A percentile compares a stretch with the other conserved stretches of the same genome.
These are phyloP conservation scores for Leptinotarsa rubiginosa DNA, from an alignment of 2,888 invertebrate genomes.

Conservation along the genomic window DNA sequence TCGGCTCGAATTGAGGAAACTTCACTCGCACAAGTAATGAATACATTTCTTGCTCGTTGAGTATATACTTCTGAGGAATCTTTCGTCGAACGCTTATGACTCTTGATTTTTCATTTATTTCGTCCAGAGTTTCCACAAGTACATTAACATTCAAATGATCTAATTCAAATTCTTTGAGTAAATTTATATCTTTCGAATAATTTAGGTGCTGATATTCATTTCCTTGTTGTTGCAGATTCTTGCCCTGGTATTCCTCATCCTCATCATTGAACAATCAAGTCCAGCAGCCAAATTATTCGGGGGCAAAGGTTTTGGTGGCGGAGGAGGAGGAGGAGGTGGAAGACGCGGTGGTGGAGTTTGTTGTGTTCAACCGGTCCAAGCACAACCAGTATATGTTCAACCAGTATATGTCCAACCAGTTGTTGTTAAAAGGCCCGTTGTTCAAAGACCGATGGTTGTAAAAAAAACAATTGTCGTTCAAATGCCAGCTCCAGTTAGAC, in stretches of 20 bases:
- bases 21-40: no score
- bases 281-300: not conserved
- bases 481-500: conserved; percentile 9
- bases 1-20: no score
- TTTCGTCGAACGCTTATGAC: no score
- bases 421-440: conserved; percentile 5
- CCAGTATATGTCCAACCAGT: conserved; percentile 17
- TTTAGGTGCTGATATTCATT: not conserved
- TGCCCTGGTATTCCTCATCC: not conserved
- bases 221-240: not conserved
- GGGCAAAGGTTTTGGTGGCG: not conserved
- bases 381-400: not conserved
- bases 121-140: no score
- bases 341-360: not conserved
- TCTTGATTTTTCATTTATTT: no score
- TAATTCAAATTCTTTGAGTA: no score
- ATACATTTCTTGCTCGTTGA: no score
- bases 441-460: conserved; percentile 5
- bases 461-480: conserved; percentile 9
- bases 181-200: no score
- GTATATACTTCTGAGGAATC: no score
- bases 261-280: not conserved
- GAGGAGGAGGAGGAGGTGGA: not conserved
- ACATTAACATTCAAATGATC: no score
- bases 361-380: not conserved